Evolutionary conservation across 2,113 vertebrate species (phyloP).

Genomic region (Procavia capensis): DNA sequence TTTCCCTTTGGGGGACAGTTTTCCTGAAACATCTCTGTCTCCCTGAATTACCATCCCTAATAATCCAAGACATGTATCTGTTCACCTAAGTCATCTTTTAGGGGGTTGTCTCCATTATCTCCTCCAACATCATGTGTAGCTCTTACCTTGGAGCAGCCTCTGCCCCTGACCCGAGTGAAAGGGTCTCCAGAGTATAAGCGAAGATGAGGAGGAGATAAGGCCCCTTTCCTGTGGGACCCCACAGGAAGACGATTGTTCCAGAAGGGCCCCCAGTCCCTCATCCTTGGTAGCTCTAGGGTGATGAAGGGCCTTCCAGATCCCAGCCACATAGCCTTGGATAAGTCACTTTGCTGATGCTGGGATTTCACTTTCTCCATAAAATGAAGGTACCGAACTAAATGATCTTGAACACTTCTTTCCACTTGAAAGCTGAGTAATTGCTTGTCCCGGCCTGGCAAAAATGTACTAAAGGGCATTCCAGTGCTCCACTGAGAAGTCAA

Average conservation of each 20-base stretch:
- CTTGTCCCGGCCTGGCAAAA: neutral
- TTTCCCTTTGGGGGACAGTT: conserved; percentile 24
- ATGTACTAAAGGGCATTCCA: neutral
- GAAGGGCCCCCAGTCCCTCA: neutral
- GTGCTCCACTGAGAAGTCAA: neutral
- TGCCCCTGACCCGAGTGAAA: neutral
- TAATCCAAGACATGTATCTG: neutral
- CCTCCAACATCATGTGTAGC: neutral
- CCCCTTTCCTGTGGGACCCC: neutral
- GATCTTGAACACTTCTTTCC: neutral
- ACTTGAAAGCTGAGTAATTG: neutral
- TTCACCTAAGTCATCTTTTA: neutral
- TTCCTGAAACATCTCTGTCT: conserved; percentile 69
- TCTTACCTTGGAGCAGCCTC: neutral
- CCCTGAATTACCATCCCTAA: conserved; percentile 55
- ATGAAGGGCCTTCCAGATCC: neutral
- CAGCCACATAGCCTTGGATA: neutral
- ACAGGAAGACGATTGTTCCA: neutral
- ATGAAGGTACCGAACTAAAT: neutral
- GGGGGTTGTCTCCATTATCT: neutral
- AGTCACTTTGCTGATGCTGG: neutral
- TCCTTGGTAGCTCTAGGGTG: neutral
- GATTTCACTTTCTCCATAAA: neutral
- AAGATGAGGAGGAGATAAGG: neutral
- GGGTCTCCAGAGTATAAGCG: neutral